Percentiles rank a stretch among this genome's conserved stretches.
Evolutionary conservation across 2,113 vertebrate species (phyloP).

Genomic region (Loxodonta africana): DNA sequence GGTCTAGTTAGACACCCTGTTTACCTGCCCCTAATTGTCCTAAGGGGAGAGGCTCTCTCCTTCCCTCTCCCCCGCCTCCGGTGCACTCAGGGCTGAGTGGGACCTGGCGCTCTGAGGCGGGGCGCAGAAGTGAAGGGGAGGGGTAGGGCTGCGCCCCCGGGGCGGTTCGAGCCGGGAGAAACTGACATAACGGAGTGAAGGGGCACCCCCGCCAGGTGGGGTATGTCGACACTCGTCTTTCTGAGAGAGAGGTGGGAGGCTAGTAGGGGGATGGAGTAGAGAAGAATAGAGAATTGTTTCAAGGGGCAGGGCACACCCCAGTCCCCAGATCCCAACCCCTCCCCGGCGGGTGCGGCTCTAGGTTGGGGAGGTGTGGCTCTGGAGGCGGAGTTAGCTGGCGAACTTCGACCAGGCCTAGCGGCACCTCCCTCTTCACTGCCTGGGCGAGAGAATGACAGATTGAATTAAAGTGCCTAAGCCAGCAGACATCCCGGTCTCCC

Average conservation of each 20-base stretch:
- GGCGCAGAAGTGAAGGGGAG: background rate
- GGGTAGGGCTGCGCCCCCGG: background rate
- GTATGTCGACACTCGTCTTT: background rate
- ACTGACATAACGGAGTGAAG: background rate
- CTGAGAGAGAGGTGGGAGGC: background rate
- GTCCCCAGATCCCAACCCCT: background rate
- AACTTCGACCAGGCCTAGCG: background rate
- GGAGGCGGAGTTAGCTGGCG: background rate
- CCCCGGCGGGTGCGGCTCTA: background rate
- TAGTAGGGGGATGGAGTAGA: background rate
- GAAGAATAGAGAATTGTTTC: background rate
- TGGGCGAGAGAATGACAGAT: slow-evolving; percentile 29
- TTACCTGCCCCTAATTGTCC: slow-evolving; percentile 70
- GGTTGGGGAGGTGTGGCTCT: background rate
- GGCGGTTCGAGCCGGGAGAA: background rate
- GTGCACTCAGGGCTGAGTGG: background rate
- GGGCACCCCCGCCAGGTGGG: background rate
- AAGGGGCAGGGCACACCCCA: background rate
- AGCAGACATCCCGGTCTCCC: slow-evolving; percentile 23
- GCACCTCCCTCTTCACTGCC: slow-evolving; percentile 2
- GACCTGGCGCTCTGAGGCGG: background rate
- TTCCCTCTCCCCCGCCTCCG: background rate
- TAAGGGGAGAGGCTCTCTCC: slow-evolving; percentile 47
- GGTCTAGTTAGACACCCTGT: slow-evolving; percentile 67
- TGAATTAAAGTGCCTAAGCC: slow-evolving; percentile 55